Evolutionary conservation across 2,888 invertebrate genomes (phyloP), one percentile per base, ranked within the genome.

Genomic region (Amphipyra tragopoginis): DNA sequence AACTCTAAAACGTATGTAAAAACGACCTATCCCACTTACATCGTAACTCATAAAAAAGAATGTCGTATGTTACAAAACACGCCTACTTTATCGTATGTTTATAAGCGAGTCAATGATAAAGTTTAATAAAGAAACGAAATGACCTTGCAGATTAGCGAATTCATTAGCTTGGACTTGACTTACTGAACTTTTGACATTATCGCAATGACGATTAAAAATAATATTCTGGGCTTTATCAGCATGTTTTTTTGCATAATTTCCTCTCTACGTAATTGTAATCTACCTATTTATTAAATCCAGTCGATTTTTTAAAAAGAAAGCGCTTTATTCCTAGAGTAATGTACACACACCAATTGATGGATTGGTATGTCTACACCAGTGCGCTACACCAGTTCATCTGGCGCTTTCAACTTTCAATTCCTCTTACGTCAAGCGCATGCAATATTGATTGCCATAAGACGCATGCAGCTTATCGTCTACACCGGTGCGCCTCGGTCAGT

Each of bases 101-200:
- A 1, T 14, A 15, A 0, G 51, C 11, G 1, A 29, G n/a, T 43
- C 15, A 10, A 51, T 13, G 40, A 50, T 54, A 10, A 8, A 33
- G 5, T 33, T 33, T 62, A 56, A 67, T 53, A 53, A 57, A 44
- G 14, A 57, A 56, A 7, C 42, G 10, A 7, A 4, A 2, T 42
- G 56, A 51, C 77, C 76, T 76, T 71, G 69, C 38, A 13, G 67
- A 74, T 61, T 65, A 54, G 60, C 51, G 40, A 65, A 68, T 74
- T 71, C 57, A 71, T 65, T 59, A 65, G 42, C 67, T 14, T 53
- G 43, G 5, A 51, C 65, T 74, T 76, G 68, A 64, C 76, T 54
- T 60, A 65, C 44, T 77, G 68, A 74, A 56, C 72, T 74, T 34
- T 42, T 70, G 47, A 48, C 72, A 65, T 70, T 70, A 62, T 43